Conservation (phyloP, 2,888 invertebrate species). For the Lochmaea capreae region DNA sequence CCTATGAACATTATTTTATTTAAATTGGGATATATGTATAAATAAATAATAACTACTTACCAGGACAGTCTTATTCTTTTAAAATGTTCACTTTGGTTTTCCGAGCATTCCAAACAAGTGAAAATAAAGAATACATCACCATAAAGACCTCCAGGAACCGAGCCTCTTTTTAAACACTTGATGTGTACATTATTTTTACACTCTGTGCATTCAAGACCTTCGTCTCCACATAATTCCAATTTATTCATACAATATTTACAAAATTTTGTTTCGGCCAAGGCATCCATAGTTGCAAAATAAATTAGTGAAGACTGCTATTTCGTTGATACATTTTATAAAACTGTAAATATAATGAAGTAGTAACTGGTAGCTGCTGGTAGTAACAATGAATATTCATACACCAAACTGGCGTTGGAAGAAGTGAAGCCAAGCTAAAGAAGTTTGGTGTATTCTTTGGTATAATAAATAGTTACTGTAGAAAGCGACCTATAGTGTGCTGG, state of each 20-base stretch:
- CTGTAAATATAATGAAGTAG: neutral
- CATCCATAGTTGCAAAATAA: conserved; percentile 35
- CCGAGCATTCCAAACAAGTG: conserved; percentile 75
- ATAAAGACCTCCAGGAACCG: conserved; percentile 77
- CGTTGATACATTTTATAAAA: neutral
- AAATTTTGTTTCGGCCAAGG: conserved; percentile 41
- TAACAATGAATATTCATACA: too few species aligned
- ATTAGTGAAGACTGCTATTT: neutral
- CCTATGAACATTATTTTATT: conserved; percentile 65
- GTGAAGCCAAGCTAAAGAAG: too few species aligned
- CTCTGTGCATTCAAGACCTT: conserved; percentile 72
- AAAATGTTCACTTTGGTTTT: conserved; percentile 70
- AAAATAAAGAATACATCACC: conserved; percentile 84
- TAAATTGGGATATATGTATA: neutral
- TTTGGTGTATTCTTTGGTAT: too few species aligned
- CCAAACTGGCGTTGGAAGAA: too few species aligned
- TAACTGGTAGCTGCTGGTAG: too few species aligned
- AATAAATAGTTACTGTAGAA: too few species aligned
- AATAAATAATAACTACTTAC: conserved; percentile 62
- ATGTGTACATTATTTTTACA: conserved; percentile 75
- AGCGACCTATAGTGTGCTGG: too few species aligned
- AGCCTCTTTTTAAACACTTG: conserved; percentile 73
- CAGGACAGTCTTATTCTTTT: conserved; percentile 77
- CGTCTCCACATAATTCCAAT: conserved; percentile 69
- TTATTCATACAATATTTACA: conserved; percentile 73